Evolutionary conservation across 2,797 vertebrate genomes (phyloP).

Genomic region (Melanogrammus aeglefinus): DNA sequence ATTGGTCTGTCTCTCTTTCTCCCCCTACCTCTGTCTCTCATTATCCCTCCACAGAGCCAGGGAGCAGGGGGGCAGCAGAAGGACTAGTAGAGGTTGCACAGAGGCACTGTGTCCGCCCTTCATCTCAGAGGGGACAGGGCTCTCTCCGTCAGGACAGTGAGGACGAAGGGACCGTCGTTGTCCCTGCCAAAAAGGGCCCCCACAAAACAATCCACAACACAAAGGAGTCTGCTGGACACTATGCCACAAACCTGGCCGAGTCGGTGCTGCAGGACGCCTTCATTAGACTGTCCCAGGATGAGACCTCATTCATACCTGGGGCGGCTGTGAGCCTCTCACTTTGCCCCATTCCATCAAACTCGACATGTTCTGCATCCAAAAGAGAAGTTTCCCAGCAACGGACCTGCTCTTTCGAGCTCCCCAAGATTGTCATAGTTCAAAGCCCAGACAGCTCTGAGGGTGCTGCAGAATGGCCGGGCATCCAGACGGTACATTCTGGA

Average conservation of each 20-base stretch:
- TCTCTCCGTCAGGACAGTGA: slow-evolving; percentile 57
- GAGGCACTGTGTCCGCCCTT: slow-evolving; percentile 63
- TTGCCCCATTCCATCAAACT: slow-evolving; percentile 45
- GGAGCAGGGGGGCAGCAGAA: slow-evolving; percentile 68
- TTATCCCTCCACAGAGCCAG: slow-evolving; percentile 72
- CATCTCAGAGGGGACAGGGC: slow-evolving; percentile 63
- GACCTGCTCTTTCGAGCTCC: slow-evolving; percentile 87
- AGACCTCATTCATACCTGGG: slow-evolving; percentile 77
- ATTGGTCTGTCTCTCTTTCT: slow-evolving; percentile 18
- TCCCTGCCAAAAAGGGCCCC: slow-evolving; percentile 44
- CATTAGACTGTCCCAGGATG: slow-evolving; percentile 89
- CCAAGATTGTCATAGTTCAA: slow-evolving; percentile 96
- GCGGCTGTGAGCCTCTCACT: slow-evolving; percentile 76
- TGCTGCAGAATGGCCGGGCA: slow-evolving; percentile 77
- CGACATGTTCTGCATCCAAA: slow-evolving; percentile 52
- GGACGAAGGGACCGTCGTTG: slow-evolving; percentile 51
- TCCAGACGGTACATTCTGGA: slow-evolving; percentile 56
- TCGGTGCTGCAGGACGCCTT: slow-evolving; percentile 96
- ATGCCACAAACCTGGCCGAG: slow-evolving; percentile 91
- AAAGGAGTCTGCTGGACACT: slow-evolving; percentile 82
- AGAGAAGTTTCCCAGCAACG: slow-evolving; percentile 66
- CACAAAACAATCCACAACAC: slow-evolving; percentile 50
- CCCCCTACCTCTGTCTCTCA: slow-evolving; percentile 30
- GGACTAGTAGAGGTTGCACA: slow-evolving; percentile 60
- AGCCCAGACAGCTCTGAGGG: slow-evolving; percentile 87